Evolutionary conservation across 2,113 vertebrate species (phyloP), one percentile per base, ranked within the genome.

Genomic region (Oryzias curvinotus): DNA sequence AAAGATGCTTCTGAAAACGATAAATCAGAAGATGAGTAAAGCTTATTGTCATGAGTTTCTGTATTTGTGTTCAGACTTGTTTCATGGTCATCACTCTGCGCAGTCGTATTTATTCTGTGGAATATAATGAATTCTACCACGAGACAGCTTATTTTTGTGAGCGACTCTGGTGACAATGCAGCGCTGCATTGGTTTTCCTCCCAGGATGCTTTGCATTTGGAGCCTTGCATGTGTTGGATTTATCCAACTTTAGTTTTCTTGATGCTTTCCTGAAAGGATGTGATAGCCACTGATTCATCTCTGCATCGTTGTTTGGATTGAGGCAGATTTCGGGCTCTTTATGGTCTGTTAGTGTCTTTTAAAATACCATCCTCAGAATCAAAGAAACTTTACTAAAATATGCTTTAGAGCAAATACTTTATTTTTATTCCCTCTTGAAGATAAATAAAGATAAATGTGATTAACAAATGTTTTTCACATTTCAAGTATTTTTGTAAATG

Each of bases 101-200:
- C 45, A 62, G 61, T 69, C 23, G 14, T 80, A 69, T 70, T 69
- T 77, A 73, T 73, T 81, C 69, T 65, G 62, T 73, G 62, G 50
- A 77, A 70, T 73, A 66, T 46, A 63, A 75, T 57, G 52, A 71
- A 66, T 55, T 15, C 58, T 57, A 71, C 59, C 30, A 1, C 45
- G 4, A 52, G 64, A 28, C 28, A 16, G 21, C 52, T 64, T 51
- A n/a, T 55, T 59, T 63, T 50, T 25, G 41, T 18, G 56, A 69
- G 48, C 25, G 25, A 36, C 55, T 73, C 65, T 17, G 71, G 41
- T 55, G 57, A 56, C 53, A 15, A 26, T 45, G 55, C 63, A 23
- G 25, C 43, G 1, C 52, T 52, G 66, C 21, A 5, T 44, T 52
- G 61, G 45, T 28, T 28, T 36, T 51, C 19, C 42, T 61, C 36